Evolutionary conservation across 2,797 vertebrate genomes (phyloP), one percentile per base, ranked within the genome.

Genomic region (Chelonia mydas): DNA sequence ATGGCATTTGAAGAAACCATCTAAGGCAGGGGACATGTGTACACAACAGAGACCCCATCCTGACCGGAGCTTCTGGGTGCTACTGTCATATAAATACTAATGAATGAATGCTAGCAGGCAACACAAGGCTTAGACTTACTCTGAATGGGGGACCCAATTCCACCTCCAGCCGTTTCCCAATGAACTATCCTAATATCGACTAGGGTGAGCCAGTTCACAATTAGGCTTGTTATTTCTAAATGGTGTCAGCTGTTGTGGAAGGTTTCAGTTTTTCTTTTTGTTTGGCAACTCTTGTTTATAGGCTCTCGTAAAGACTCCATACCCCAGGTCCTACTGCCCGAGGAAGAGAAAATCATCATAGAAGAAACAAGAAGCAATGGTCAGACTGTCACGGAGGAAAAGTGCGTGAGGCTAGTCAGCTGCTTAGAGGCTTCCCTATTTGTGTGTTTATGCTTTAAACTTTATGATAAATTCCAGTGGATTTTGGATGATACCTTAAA

Each of bases 281-380:
- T 81, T 79, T 83, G 41, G 28, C 45, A 65, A 65, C 74, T 91
- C 55, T 97, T 88, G 27, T 74, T 31, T 85, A 6, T 95, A 99
- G 99, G 98, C 49, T 98, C 99, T 83, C 98, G 99, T 82, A 99
- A 99, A 98, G 99, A 99, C 95, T 99, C 99, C 2, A 84, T 98
- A 21, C 99, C 99, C 82, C 99, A 99, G 97, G 99, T 99, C 88
- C 98, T 99, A 80, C 98, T 99, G 84, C 99, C 99, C 0, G 99
- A 99, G 93, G 99, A 99, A 93, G 99, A 99, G 97, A 99, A 99
- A 98, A 99, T 99, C 95, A 99, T 99, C 78, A 97, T 99, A 55
- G 99, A 99, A 97, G 99, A 99, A 97, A 99, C 99, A 94, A 99
- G 99, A 97, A 99, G 99, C 98, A 99, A 99, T 0, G 99, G 99